Percentiles rank a stretch among this genome's conserved stretches.
Conservation (phyloP, 2,888 invertebrate genomes). For the Siphlonurus alternatus region DNA sequence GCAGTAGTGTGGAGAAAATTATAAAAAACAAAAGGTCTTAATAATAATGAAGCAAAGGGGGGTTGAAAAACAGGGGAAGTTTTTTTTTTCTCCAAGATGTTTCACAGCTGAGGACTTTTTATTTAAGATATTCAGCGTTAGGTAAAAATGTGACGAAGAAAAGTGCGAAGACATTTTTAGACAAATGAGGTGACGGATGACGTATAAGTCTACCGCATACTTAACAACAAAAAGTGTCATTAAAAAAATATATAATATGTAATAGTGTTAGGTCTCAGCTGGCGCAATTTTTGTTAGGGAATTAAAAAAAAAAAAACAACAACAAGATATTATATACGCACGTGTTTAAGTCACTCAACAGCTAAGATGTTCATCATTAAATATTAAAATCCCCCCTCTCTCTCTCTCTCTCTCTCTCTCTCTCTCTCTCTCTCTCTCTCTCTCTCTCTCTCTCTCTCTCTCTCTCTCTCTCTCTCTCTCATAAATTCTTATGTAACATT, state of each 20-base stretch:
- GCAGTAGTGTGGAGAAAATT: background rate
- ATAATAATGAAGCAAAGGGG: background rate
- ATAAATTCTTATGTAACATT: background rate
- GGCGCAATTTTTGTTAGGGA: background rate
- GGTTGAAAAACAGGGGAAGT: too few relatives aligned
- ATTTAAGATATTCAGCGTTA: too few relatives aligned
- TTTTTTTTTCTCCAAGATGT: too few relatives aligned
- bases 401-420: background rate
- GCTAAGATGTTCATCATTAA: background rate
- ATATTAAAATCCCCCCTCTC: background rate
- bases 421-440: background rate
- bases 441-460: background rate
- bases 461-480: background rate
- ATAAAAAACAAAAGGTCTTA: background rate
- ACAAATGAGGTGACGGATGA: background rate
- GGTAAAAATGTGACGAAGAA: background rate
- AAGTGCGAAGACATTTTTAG: background rate
- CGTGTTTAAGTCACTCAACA: background rate
- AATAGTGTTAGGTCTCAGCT: background rate
- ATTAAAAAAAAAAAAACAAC: background rate
- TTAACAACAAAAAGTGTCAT: slow-evolving; percentile 12
- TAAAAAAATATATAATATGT: background rate
- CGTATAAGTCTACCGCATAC: slow-evolving; percentile 4
- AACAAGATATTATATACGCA: too few relatives aligned
- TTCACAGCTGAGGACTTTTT: too few relatives aligned